Base-by-base conservation (phyloP, 2,888 invertebrate genomes). In the Leucophenga montana region DNA sequence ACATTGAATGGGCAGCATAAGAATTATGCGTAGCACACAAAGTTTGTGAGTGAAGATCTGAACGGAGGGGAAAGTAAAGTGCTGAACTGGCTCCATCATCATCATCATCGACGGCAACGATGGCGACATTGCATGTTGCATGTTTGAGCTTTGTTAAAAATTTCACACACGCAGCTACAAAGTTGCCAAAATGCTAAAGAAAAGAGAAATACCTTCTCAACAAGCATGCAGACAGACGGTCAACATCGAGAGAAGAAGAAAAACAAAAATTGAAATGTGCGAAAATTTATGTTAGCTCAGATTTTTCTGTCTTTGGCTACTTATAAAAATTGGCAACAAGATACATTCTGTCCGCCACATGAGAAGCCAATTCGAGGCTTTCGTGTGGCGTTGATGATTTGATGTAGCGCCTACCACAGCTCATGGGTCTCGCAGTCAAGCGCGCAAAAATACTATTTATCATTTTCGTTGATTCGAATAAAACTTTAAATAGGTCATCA, bases 281-380 rank as follows among this genome's bases (percentile, higher is more conserved):
- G 80, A 83, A 80, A 86, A 86, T 86, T 86, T 86, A 86, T 86
- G 85, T 83, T 85, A 80, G 75, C 85, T 85, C 78, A 48, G 46
- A 64, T 64, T 64, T 61, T 18, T 61, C 11, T 73, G 83, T 85
- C 85, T 81, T 82, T 83, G 82, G 84, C 81, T 77, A 81, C 81
- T 82, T 82, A 54, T 9, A 54, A 54, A 16, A 57, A 61, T 64
- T 22, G 22, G 46, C 22, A 48, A 48, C 14, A 46, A 39, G 39
- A 39, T 39, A 8, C 39, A 39, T 5, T 39, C 39, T 39, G 11
- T 11, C 9, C 39, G 9, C 39, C 39, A 39, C 8, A 11, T 39
- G 9, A 39, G 39, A 3, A 39, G 56, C 56, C 39, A 39, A 39
- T 39, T 3, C 9, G 8, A 39, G 8, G 39, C 39, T 8, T 39